Evolutionary conservation across 1,140 invertebrate genomes (phyloP), one percentile per base, ranked within the genome.

Genomic region (Bombus confusus): DNA sequence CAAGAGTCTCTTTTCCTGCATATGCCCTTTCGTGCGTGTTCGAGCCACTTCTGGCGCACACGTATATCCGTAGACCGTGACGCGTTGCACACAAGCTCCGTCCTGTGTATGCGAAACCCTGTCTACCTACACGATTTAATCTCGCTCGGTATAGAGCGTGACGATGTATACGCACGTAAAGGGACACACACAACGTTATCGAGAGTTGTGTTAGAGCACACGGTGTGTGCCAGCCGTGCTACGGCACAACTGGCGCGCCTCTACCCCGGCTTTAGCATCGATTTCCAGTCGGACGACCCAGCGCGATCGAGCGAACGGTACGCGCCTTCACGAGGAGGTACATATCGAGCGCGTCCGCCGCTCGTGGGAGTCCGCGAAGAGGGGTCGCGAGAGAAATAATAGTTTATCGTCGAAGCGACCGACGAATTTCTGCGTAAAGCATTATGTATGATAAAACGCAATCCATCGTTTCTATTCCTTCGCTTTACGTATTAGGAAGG

Each of bases 271-370:
- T 78, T 87, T 91, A 92, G 88, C 93, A 94, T 95, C 93, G 93
- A 95, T 95, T 94, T 94, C 93, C 92, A 94, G 93, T 93, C 93
- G 90, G 92, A 91, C 92, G 92, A 92, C 87, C 91, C 93, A 88
- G 91, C 91, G 90, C 92, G 91, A 92, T 89, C 91, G 91, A 93
- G 91, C 89, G 90, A 92, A 90, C 89, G 91, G 88, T 88, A 73
- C 88, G 81, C 87, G 83, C 84, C 66, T 76, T 86, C 79, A 57
- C 79, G 64, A 86, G 84, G 83, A 77, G 69, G 86, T 82, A 52
- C 47, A 52, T 52, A 86, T 84, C 85, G 88, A 88, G 85, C 81
- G 85, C 81, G 39, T 62, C 62, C 52, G 43, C 74, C 37, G 68
- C 71, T 79, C 80, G 82, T 89, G 85, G 66, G 80, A 86, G 57